Base-by-base conservation (phyloP, 2,797 vertebrate genomes). In the Garrulus glandarius region DNA sequence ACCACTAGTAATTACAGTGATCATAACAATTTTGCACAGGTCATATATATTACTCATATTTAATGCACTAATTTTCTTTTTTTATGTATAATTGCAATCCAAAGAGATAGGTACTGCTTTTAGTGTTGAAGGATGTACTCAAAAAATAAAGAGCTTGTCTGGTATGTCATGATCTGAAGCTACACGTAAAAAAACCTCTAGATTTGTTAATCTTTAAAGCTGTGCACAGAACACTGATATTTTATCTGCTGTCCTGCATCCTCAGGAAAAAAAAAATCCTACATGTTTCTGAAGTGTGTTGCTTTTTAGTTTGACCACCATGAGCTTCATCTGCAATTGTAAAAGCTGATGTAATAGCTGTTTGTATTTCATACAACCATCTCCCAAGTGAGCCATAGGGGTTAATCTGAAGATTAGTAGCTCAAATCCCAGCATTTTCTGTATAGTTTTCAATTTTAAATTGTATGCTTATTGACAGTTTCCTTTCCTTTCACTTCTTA, bases 331-430 rank as follows among this genome's bases (percentile, higher is more conserved):
- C 80, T 92, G 74, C 85, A 68, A 89, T 93, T 94, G 83, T 87
- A 90, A 96, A 96, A 96, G 67, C 91, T 92, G 83, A 86, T 90
- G 67, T 92, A 95, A 94, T 90, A 95, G 74, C 59, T 84, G 68
- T 84, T 93, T 92, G 59, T 76, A 92, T 95, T 97, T 95, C 84
- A 84, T 86, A 90, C 63, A 89, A 1, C 59, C 67, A 47, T 76
- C 83, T 95, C 87, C 89, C 1, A 3, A 91, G 87, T 90, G 85
- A 90, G 83, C 80, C 85, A 84, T 47, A 87, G 91, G 74, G 83
- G 74, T 93, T 95, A 95, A 95, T 93, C 95, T 95, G 80, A 92
- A 94, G 95, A 96, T 94, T 86, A 94, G 88, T 83, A 87, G 56
- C 85, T 89, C 52, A 94, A 93, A 95, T 96, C 89, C 67, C 67